Percentiles rank a stretch among this genome's conserved stretches.
Conservation (phyloP, 2,113 vertebrate genomes). For the Labrus mixtus region DNA sequence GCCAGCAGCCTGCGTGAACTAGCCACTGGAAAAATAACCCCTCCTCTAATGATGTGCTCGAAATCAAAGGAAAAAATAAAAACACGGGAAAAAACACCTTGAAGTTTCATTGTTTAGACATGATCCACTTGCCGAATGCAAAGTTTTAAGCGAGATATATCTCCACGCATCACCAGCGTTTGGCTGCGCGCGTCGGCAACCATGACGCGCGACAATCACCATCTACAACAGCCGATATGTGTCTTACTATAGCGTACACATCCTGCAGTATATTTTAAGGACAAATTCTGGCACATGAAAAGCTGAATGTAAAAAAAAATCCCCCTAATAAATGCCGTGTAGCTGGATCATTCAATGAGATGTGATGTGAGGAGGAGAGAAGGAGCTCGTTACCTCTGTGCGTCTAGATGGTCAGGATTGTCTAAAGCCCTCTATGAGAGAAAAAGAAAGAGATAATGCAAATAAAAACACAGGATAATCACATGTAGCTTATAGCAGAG, state of each 20-base stretch:
- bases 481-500: constrained; percentile 34
- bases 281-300: background rate
- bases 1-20: constrained; percentile 41
- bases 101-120: constrained; percentile 11
- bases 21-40: constrained; percentile 28
- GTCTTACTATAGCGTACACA: constrained; percentile 5
- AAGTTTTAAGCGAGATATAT: constrained; percentile 68
- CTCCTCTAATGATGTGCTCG: constrained; percentile 14
- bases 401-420: constrained; percentile 63
- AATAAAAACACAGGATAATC: constrained; percentile 48
- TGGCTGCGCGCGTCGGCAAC: constrained; percentile 67
- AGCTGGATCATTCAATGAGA: constrained; percentile 28
- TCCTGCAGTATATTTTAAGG: constrained; percentile 10
- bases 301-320: constrained; percentile 7
- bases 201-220: constrained; percentile 70
- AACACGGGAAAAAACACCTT: background rate
- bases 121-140: constrained; percentile 54
- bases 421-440: constrained; percentile 59
- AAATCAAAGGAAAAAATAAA: background rate
- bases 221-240: constrained; percentile 37
- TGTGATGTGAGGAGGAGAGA: constrained; percentile 52
- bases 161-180: constrained; percentile 52
- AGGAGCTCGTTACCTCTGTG: constrained; percentile 74
- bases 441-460: constrained; percentile 30
- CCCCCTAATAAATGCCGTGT: constrained; percentile 4